phyloP scores from a whole-genome alignment of 2,888 invertebrate species.

The Acanthococcus lagerstroemiae region DNA sequence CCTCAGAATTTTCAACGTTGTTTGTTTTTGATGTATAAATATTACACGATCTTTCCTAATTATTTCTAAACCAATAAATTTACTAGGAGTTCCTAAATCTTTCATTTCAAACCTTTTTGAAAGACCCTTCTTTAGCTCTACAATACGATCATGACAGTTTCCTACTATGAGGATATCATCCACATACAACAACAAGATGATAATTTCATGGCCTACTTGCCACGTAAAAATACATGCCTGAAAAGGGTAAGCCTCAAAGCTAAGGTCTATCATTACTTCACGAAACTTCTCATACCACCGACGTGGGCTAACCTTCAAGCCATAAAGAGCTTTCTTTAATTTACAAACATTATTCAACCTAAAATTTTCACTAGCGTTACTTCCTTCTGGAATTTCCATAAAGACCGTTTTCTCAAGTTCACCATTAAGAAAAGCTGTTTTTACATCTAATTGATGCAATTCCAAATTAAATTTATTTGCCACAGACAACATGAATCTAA shows the following conservation, averaged over 20 bases:
- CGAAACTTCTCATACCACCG: background rate
- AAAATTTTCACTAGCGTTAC: background rate
- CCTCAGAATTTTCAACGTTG: background rate
- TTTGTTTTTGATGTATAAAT: background rate
- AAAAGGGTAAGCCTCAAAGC: background rate
- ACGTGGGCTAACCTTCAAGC: background rate
- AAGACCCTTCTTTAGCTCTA: background rate
- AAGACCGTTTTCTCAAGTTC: background rate
- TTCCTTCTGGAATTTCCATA: background rate
- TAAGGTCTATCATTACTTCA: background rate
- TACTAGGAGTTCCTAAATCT: background rate
- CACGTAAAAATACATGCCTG: background rate
- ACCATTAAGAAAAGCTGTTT: constrained; percentile 1
- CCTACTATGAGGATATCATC: background rate
- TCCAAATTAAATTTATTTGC: background rate
- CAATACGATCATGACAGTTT: background rate
- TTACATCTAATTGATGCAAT: background rate
- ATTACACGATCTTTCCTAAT: background rate
- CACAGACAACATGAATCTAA: background rate
- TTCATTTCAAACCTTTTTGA: background rate
- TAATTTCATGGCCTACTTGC: background rate
- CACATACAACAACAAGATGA: background rate
- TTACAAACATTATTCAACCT: background rate
- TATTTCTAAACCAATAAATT: background rate
- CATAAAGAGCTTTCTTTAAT: background rate